These are phyloP conservation scores for Lithobates sylvaticus DNA, from an alignment of 2,797 vertebrate genomes.

Conservation along the genomic window DNA sequence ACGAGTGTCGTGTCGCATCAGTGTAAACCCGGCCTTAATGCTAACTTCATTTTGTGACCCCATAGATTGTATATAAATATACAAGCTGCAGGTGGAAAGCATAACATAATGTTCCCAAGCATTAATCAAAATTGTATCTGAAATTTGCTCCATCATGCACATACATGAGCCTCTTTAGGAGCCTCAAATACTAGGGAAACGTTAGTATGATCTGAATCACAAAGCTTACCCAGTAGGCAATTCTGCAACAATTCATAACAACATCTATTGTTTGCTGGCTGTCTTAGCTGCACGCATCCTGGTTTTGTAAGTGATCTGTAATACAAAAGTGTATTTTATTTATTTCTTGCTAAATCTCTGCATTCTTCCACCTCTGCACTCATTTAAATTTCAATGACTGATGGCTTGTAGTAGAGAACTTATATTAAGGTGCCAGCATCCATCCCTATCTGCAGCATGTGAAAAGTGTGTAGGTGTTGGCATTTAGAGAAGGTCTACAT, in stretches of 20 bases:
- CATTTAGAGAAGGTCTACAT: conserved; percentile 73
- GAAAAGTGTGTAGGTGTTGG: conserved; percentile 70
- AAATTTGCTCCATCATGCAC: not conserved
- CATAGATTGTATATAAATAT: no score
- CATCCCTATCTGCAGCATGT: conserved; percentile 67
- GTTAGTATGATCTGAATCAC: not conserved
- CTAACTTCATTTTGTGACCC: no score
- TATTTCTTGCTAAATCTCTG: conserved; percentile 70
- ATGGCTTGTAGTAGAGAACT: conserved; percentile 69
- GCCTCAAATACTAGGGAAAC: not conserved
- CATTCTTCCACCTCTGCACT: conserved; percentile 72
- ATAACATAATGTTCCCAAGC: no score
- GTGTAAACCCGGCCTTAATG: no score
- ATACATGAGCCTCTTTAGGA: not conserved
- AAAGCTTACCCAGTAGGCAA: conserved; percentile 18
- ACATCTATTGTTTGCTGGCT: conserved; percentile 67
- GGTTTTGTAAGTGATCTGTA: conserved; percentile 61
- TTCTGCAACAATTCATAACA: conserved; percentile 29
- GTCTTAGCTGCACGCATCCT: conserved; percentile 63
- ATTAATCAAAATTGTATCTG: no score
- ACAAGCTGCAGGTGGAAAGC: no score
- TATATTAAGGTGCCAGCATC: conserved; percentile 70
- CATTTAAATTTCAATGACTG: conserved; percentile 75
- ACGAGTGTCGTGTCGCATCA: no score
- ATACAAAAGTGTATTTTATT: conserved; percentile 60